A percentile compares a stretch with the other conserved stretches of the same genome.
Conservation (phyloP, 2,113 vertebrate species). For the Antechinus flavipes region DNA sequence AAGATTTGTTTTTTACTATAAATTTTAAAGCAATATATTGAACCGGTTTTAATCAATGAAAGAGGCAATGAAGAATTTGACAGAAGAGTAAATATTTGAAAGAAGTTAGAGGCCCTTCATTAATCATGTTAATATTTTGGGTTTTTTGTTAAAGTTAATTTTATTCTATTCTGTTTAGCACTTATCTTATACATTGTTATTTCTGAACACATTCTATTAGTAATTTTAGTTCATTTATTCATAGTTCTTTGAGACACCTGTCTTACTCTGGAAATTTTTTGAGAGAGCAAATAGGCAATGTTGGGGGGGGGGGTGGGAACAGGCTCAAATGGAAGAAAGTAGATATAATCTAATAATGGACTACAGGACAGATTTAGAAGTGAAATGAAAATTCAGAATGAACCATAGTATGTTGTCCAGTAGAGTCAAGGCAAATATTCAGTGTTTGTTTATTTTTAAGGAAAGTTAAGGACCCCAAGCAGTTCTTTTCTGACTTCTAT, state of each 20-base stretch:
- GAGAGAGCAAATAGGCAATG: neutral
- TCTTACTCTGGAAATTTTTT: neutral
- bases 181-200: neutral
- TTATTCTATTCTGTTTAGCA: neutral
- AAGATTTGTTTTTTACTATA: neutral
- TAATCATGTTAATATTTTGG: neutral
- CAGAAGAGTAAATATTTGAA: neutral
- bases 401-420: neutral
- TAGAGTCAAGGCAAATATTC: neutral
- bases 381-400: neutral
- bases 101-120: neutral
- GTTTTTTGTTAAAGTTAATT: neutral
- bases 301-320: too few species aligned
- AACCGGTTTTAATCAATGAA: neutral
- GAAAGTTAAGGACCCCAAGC: neutral
- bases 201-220: neutral
- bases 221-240: neutral
- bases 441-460: neutral
- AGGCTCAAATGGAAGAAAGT: neutral
- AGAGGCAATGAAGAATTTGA: neutral
- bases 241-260: neutral
- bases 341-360: neutral
- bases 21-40: neutral
- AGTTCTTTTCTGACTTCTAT: neutral
- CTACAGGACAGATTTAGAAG: neutral